A percentile compares a stretch with the other conserved stretches of the same genome.
Evolutionary conservation across 2,888 invertebrate species (phyloP).

Genomic region (Drosophila longiperda): DNA sequence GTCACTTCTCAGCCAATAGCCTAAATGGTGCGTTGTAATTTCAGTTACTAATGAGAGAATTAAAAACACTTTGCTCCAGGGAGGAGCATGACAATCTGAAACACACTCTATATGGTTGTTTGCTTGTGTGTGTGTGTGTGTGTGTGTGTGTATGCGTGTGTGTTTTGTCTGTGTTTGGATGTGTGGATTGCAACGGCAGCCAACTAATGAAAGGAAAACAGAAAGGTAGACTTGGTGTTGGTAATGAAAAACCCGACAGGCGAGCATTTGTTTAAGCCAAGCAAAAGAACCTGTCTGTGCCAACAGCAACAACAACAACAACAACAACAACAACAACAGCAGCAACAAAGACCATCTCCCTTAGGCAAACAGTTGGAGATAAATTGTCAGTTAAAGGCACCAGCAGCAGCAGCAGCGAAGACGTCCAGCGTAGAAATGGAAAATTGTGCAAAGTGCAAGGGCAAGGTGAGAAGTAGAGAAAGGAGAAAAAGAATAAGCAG

Average conservation of each 20-base stretch:
- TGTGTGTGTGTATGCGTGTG: slow-evolving; percentile 5
- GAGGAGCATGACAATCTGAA: slow-evolving; percentile 44
- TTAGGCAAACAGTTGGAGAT: slow-evolving; percentile 69
- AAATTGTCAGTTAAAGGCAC: slow-evolving; percentile 73
- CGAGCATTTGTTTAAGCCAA: slow-evolving; percentile 69
- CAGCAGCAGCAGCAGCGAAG: slow-evolving; percentile 24
- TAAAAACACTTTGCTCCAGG: slow-evolving; percentile 74
- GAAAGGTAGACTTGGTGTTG: slow-evolving; percentile 44
- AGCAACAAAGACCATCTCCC: slow-evolving; percentile 47
- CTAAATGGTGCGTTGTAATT: slow-evolving; percentile 64
- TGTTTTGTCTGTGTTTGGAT: not conserved
- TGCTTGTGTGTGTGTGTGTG: slow-evolving; percentile 1
- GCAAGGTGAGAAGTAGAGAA: slow-evolving; percentile 53
- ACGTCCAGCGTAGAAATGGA: slow-evolving; percentile 40
- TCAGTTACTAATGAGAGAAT: slow-evolving; percentile 80
- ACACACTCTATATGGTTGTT: slow-evolving; percentile 13
- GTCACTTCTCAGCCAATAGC: slow-evolving; percentile 14
- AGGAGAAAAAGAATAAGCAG: slow-evolving; percentile 5
- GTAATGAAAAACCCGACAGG: slow-evolving; percentile 70
- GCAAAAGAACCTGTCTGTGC: slow-evolving; percentile 61
- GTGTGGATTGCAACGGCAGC: slow-evolving; percentile 34
- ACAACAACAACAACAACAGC: slow-evolving; percentile 43
- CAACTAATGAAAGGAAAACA: slow-evolving; percentile 76
- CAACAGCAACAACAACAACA: slow-evolving; percentile 27
- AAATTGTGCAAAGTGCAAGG: slow-evolving; percentile 73